These are phyloP conservation scores for Holothuria leucospilota DNA, from an alignment of 53 echinoderm and acorn worm genomes.

Conservation along the genomic window DNA sequence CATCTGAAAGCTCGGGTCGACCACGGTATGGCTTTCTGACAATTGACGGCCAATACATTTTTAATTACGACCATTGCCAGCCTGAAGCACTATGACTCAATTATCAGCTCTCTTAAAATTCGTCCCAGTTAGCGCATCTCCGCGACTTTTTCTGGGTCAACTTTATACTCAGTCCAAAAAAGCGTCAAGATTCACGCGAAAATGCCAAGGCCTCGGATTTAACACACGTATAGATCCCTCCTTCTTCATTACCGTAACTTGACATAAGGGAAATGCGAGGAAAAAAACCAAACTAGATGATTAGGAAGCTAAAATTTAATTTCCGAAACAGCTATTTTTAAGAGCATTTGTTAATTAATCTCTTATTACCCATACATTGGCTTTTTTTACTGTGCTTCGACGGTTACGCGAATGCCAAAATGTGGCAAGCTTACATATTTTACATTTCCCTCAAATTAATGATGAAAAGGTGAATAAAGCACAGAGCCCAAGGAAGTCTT, in stretches of 20 bases:
- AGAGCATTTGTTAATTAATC: constrained; percentile 8
- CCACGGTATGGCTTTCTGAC: no score
- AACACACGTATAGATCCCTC: background rate
- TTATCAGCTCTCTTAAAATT: background rate
- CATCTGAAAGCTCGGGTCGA: no score
- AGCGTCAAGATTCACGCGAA: constrained; percentile 32
- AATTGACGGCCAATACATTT: constrained; percentile 44
- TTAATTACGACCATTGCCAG: constrained; percentile 27
- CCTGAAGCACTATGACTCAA: constrained; percentile 34
- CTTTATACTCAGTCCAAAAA: constrained; percentile 13
- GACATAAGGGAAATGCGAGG: background rate
- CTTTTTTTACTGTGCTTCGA: no score
- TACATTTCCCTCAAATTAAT: no score
- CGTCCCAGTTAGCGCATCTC: constrained; percentile 38
- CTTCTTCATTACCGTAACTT: background rate
- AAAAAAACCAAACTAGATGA: background rate
- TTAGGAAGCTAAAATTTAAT: constrained; percentile 24
- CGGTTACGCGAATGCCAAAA: no score
- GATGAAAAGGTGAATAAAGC: no score
- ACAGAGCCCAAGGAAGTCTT: no score
- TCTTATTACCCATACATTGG: no score
- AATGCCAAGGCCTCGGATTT: constrained; percentile 23
- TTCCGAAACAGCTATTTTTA: constrained; percentile 5
- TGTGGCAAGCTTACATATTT: no score
- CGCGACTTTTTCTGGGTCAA: constrained; percentile 29